Base-by-base conservation (phyloP, 2,888 invertebrate species). In the Steinernema scapterisci region DNA sequence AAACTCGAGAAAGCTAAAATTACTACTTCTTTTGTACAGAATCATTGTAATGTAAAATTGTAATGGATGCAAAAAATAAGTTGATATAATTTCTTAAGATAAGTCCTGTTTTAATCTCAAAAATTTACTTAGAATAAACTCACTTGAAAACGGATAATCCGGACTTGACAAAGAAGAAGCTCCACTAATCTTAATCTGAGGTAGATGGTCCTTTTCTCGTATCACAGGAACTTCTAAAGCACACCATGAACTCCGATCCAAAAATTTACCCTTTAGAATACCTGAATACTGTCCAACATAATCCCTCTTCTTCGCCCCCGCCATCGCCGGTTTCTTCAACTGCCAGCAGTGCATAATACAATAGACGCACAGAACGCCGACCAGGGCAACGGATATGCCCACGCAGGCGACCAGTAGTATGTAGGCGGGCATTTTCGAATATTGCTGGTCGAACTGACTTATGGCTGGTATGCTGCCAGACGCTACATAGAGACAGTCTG, bases 401-500 rank as follows among this genome's bases (percentile, higher is more conserved):
- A 63, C 63, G 63, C 63, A 63, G 13, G 27, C 63, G 31, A 63
- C 31, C 31, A 63, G 63, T 16, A 63, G 63, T 9, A 63, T 63
- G 63, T 63, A 63, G 63, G 63, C 63, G 63, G 63, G 63, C 63
- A 63, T 63, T 31, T 63, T 63, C 13, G 63, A 63, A 31, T 25
- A 63, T 31, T 63, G 63, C 25, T 63, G 63, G 31, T 63, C 63
- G 63, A 31, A 31, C 2, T 63, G 3, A 31, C 63, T 63, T 21
- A 63, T 31, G 63, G 63, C 63, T 16, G 63, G 63, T 25, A 54
- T 21, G 25, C 54, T 21, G 7, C 63, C 63, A 23, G 63, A 27
- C 6, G 63, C 63, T 63, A 63, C 63, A 63, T 63, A 63, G 63
- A 63, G 9, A 63, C 63, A 63, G 63, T 63, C 63, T 63, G 63